Evolutionary conservation across 2,797 vertebrate species (phyloP).

Genomic region (Mormyrus hasselquistii): DNA sequence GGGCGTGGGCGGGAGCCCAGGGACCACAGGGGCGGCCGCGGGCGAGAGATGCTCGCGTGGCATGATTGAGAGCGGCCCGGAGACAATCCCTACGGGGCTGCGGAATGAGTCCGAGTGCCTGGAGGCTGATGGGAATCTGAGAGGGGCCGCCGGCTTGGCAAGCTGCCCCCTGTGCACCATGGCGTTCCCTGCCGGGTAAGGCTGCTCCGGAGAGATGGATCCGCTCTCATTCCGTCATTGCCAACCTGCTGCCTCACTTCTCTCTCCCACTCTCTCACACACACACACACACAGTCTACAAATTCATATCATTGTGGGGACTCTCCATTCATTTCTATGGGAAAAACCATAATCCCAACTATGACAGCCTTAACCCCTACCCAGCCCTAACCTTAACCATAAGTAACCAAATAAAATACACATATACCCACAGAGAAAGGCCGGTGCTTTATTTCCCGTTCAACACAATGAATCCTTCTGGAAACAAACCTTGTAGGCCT

Average conservation of each 20-base stretch:
- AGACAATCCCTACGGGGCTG: slow-evolving; percentile 17
- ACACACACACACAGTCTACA: background rate
- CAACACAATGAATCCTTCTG: background rate
- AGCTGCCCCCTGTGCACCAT: slow-evolving; percentile 80
- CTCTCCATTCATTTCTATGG: background rate
- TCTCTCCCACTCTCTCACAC: background rate
- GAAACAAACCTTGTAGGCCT: background rate
- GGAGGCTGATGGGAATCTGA: background rate
- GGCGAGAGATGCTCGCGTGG: background rate
- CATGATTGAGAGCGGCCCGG: background rate
- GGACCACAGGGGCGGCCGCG: background rate
- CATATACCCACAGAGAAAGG: background rate
- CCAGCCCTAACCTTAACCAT: background rate
- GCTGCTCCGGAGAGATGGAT: background rate
- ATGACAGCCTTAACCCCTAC: background rate
- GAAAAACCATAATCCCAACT: background rate
- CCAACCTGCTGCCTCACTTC: background rate
- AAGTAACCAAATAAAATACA: background rate
- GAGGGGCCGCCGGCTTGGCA: slow-evolving; percentile 38
- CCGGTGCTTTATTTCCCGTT: background rate
- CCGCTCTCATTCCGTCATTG: background rate
- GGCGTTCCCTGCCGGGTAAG: slow-evolving; percentile 69
- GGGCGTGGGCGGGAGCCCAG: background rate
- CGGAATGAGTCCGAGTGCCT: background rate
- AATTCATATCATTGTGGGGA: background rate